A percentile compares a stretch with the other conserved stretches of the same genome.
These are phyloP conservation scores for Gambusia holbrooki DNA, from an alignment of 2,113 vertebrate species.

Conservation along the genomic window DNA sequence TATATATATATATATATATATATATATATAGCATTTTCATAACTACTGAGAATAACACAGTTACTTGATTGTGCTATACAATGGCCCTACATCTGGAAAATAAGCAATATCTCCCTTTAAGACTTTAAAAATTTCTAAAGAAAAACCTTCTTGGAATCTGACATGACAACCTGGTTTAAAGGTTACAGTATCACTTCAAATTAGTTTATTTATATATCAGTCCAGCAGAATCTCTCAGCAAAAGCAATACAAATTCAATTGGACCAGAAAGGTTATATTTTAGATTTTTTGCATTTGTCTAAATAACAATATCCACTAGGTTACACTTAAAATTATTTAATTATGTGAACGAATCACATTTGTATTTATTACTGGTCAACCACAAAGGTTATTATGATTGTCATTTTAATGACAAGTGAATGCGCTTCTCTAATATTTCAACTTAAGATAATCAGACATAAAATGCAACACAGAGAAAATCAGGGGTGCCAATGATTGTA, in stretches of 20 bases:
- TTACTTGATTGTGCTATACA: too few species aligned
- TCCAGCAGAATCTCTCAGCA: slow-evolving; percentile 18
- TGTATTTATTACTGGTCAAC: too few species aligned
- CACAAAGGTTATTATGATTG: too few species aligned
- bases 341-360: slow-evolving; percentile 16
- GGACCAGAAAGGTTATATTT: slow-evolving; percentile 6
- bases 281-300: slow-evolving; percentile 32
- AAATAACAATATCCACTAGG: slow-evolving; percentile 24
- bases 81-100: too few species aligned
- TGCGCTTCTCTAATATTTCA: slow-evolving; percentile 26
- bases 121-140: slow-evolving; percentile 56
- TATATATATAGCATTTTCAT: too few species aligned
- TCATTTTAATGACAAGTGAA: too few species aligned
- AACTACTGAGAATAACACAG: too few species aligned
- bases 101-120: slow-evolving; percentile 9
- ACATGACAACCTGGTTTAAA: slow-evolving; percentile 66
- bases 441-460: slow-evolving; percentile 67
- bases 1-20: too few species aligned
- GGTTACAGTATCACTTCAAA: slow-evolving; percentile 58
- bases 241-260: slow-evolving; percentile 22
- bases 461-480: slow-evolving; percentile 53
- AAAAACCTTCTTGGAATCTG: slow-evolving; percentile 61
- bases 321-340: neutral
- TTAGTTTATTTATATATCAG: slow-evolving; percentile 60
- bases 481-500: slow-evolving; percentile 55